Evolutionary conservation across 2,888 invertebrate species (phyloP), one percentile per base, ranked within the genome.

Genomic region (Rotaria magnacalcarata): DNA sequence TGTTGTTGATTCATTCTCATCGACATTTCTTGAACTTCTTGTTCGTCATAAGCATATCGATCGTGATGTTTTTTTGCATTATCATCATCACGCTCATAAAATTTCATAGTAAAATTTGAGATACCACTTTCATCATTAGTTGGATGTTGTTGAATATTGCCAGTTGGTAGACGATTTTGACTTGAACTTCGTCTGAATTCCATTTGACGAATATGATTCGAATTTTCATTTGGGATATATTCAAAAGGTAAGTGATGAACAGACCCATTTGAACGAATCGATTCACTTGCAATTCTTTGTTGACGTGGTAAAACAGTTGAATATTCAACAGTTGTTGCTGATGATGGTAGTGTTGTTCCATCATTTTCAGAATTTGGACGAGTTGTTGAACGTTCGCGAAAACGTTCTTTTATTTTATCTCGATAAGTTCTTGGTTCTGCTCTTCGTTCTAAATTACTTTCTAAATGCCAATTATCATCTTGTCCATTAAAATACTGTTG

Each of bases 321-420:
- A 80, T 80, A 80, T 80, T 80, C 75, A 43, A 80, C 43, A 8
- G 75, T 80, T 43, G 75, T 80, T 47, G 75, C 11, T 52, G 52
- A 8, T n/a, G 75, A 3, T 21, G 41, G 24, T 47, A 21, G 2
- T 21, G 16, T 34, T 34, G 34, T 34, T 34, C 34, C 11, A 10
- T 80, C 75, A 47, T 7, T 24, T 24, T 47, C 75, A 21, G 24
- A 11, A 80, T 27, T 19, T 80, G 34, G 21, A 27, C 75, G 75
- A 47, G 10, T 3, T 24, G 75, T 47, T 80, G 24, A 47, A 24
- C 75, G 75, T 47, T 80, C 75, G 47, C 75, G 75, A 80, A 80
- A 27, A 24, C 75, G 75, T 80, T 80, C 75, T 80, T 80, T 80
- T 3, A 80, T 80, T 47, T 80, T 80, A 14, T 80, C 80, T 47